Percentiles rank a stretch among this genome's conserved stretches.
Conservation (phyloP, 2,113 vertebrate genomes). For the Accipiter cooperii region DNA sequence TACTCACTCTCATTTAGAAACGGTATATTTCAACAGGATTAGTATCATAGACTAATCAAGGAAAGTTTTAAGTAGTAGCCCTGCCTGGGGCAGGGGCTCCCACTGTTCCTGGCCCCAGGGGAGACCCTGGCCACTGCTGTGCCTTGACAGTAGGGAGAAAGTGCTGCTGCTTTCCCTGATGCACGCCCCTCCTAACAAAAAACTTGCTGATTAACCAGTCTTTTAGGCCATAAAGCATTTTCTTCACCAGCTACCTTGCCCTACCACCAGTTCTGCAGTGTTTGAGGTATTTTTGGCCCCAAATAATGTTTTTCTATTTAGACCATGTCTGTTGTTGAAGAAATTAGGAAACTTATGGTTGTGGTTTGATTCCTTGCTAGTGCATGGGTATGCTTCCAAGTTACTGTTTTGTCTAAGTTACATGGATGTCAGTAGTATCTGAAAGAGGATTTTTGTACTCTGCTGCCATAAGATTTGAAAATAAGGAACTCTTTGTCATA, state of each 20-base stretch:
- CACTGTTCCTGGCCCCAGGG: background rate
- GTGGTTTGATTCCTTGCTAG: background rate
- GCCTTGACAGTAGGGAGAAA: background rate
- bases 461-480: background rate
- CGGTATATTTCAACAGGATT: background rate
- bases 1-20: background rate
- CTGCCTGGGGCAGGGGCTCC: background rate
- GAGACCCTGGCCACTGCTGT: background rate
- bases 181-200: background rate
- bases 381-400: background rate
- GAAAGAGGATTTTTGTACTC: background rate
- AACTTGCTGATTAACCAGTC: background rate
- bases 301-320: background rate
- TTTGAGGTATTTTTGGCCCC: background rate
- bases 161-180: background rate
- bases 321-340: background rate
- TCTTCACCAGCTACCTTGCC: background rate
- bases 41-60: background rate
- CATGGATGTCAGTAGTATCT: background rate
- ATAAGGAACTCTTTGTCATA: constrained; percentile 10
- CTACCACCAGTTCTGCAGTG: background rate
- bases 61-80: background rate
- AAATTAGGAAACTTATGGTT: background rate
- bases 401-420: background rate
- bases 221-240: background rate